phyloP scores from a whole-genome alignment of 2,113 vertebrate genomes.

The Loxodonta africana region DNA sequence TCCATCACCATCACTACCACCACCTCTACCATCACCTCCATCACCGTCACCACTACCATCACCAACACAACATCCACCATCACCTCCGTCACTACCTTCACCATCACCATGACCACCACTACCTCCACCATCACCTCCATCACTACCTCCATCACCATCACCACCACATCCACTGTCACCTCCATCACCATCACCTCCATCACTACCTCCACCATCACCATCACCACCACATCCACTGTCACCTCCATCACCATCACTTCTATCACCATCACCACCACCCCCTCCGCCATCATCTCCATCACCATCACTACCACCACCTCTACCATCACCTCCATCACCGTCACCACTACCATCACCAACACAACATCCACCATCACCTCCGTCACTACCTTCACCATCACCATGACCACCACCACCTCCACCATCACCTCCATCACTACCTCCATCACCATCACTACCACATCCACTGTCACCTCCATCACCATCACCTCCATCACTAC shows the following conservation, averaged over 20 bases:
- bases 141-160: background rate
- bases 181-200: too few species aligned
- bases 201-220: background rate
- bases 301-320: background rate
- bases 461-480: background rate
- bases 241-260: background rate
- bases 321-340: background rate
- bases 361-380: background rate
- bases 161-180: background rate
- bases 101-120: background rate
- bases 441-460: background rate
- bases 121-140: too few species aligned
- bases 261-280: too few species aligned
- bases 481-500: background rate
- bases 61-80: background rate
- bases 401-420: background rate
- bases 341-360: background rate
- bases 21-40: background rate
- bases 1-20: background rate
- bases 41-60: background rate
- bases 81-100: too few species aligned
- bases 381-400: background rate
- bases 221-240: background rate
- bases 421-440: background rate
- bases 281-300: background rate